Base-by-base conservation (phyloP, 2,888 invertebrate species). In the Dorcus hopei region DNA sequence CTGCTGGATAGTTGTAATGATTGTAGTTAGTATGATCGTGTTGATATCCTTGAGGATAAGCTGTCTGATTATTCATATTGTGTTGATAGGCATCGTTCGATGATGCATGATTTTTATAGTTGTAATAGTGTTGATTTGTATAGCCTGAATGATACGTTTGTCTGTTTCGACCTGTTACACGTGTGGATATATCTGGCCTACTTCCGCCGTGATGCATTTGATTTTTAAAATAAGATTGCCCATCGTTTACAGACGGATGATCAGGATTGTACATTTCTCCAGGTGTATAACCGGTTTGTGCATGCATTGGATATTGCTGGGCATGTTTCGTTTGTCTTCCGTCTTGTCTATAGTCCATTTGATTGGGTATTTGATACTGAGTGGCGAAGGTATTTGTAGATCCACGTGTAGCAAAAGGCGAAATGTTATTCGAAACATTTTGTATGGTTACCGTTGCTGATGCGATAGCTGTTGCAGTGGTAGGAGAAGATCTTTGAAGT, bases 401-500 rank as follows among this genome's bases (percentile, higher is more conserved):
- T 58, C 81, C 84, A 71, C 84, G 78, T 61, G 81, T 82, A 9
- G 82, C 83, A 68, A 85, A 85, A 0, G 85, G 82, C 3, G 85
- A 83, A 73, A 84, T 81, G 38, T 82, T 79, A 68, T 83, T 85
- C 16, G 84, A 83, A 64, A 85, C 83, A 57, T 83, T 81, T 74
- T 85, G 85, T 66, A 78, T 75, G 49, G 79, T 79, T 55, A 77
- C 79, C 48, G 83, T 82, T 68, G 82, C 81, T 55, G 83, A 81
- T 33, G 83, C 81, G 58, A 84, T 83, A 16, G 84, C 80, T 1
- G 85, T 84, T 4, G 85, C 87, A 39, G 86, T 87, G 0, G 88
- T 88, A 0, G 89, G 89, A 2, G 89, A 89, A 8, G 88, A 87
- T 61, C 88, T 80, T 9, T 82, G 82, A 66, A 82, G 68, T 55